phyloP scores from a whole-genome alignment of 2,888 invertebrate genomes.

The Calameuta pallipes region DNA sequence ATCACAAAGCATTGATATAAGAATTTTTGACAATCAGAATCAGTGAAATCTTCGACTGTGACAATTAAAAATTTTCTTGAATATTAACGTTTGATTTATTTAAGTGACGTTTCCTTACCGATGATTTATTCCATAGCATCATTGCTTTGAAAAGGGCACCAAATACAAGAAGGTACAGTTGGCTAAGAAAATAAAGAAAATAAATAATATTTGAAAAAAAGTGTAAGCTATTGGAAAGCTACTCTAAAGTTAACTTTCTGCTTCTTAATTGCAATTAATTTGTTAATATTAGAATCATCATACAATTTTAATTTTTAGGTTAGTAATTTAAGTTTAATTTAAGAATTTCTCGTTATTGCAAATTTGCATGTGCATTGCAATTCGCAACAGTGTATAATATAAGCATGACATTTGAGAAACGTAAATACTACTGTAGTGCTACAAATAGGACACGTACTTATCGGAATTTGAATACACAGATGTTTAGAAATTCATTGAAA shows the following conservation, averaged over 20 bases:
- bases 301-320: not conserved
- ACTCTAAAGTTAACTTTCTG: not conserved
- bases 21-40: not conserved
- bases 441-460: not conserved
- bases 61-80: not conserved
- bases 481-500: not conserved
- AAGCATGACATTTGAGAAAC: too few relatives aligned
- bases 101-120: too few relatives aligned
- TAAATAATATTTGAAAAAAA: not conserved
- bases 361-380: not conserved
- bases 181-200: not conserved
- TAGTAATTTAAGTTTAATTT: not conserved
- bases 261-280: not conserved
- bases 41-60: not conserved
- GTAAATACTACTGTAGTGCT: too few relatives aligned
- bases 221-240: not conserved
- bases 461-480: not conserved
- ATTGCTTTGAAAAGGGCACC: too few relatives aligned
- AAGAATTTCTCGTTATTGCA: not conserved
- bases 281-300: not conserved
- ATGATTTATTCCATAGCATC: too few relatives aligned
- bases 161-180: too few relatives aligned
- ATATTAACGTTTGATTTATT: not conserved
- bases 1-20: not conserved
- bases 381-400: not conserved